A percentile compares a stretch with the other conserved stretches of the same genome.
Conservation (phyloP, 2,888 invertebrate species). For the Athripsodes cinereus region DNA sequence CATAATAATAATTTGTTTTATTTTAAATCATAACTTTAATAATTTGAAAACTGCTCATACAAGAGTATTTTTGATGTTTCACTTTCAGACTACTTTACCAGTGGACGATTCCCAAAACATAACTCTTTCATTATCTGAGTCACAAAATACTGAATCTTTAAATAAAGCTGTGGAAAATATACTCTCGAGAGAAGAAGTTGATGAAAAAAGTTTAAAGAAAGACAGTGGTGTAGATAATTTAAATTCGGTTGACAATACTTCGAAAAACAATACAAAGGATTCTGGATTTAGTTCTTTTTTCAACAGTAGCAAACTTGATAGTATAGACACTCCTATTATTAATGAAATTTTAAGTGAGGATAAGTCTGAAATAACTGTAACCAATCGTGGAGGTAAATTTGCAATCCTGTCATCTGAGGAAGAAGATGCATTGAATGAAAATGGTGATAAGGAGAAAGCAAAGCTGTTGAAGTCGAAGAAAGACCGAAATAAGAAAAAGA, state of each 20-base stretch:
- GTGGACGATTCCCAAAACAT: constrained; percentile 17
- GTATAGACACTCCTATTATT: not conserved
- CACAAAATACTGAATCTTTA: constrained; percentile 12
- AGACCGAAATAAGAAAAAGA: constrained; percentile 32
- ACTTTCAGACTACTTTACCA: not conserved
- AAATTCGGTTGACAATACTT: too few relatives aligned
- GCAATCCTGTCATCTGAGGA: constrained; percentile 19
- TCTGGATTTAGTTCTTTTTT: constrained; percentile 9
- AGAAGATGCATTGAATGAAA: constrained; percentile 6
- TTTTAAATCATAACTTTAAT: too few relatives aligned
- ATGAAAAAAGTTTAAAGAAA: not conserved
- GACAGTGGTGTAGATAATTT: too few relatives aligned
- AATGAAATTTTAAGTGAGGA: not conserved
- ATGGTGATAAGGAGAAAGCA: constrained; percentile 26
- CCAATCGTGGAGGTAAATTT: constrained; percentile 12
- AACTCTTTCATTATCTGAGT: constrained; percentile 16
- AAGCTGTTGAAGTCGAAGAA: constrained; percentile 25
- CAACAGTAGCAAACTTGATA: constrained; percentile 3
- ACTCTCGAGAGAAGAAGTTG: not conserved
- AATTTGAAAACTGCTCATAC: too few relatives aligned
- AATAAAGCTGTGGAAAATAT: constrained; percentile 1
- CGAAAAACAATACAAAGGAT: not conserved
- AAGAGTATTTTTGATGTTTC: too few relatives aligned
- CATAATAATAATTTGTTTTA: too few relatives aligned
- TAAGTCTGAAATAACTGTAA: not conserved